These are phyloP conservation scores for Argyresthia albistria DNA, from an alignment of 2,888 invertebrate genomes.

Conservation along the genomic window DNA sequence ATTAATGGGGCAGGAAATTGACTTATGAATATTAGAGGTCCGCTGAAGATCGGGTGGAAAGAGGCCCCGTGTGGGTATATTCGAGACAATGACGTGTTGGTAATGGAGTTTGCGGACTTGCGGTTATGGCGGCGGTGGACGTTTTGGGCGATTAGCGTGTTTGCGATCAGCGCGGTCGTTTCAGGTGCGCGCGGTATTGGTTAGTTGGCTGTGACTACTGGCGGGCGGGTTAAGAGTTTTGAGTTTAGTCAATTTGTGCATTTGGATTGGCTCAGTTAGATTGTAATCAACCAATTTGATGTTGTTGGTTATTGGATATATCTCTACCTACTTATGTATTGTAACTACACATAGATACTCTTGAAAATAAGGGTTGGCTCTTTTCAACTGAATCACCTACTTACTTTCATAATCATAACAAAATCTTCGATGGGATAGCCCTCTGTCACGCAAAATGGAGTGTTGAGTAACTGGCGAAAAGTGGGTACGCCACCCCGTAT, in stretches of 20 bases:
- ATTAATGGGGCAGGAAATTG: conserved; percentile 73
- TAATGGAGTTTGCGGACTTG: conserved; percentile 55
- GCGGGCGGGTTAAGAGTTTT: neutral
- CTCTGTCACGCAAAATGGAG: too few relatives aligned
- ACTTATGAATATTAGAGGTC: conserved; percentile 73
- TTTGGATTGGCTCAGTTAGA: too few relatives aligned
- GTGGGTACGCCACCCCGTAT: too few relatives aligned
- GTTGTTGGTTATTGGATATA: too few relatives aligned
- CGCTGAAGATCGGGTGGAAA: conserved; percentile 57
- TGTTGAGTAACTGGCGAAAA: too few relatives aligned
- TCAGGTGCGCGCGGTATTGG: neutral
- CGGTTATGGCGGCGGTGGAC: conserved; percentile 37
- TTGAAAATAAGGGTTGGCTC: too few relatives aligned
- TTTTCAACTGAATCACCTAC: too few relatives aligned
- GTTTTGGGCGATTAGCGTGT: conserved; percentile 56
- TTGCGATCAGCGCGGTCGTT: conserved; percentile 21
- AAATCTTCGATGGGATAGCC: too few relatives aligned
- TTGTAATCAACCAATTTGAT: neutral
- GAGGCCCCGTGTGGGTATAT: conserved; percentile 56
- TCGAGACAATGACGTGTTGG: conserved; percentile 54
- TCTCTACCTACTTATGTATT: too few relatives aligned
- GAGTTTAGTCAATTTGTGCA: neutral
- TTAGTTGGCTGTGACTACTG: neutral
- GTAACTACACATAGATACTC: too few relatives aligned
- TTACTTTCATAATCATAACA: too few relatives aligned